A percentile compares a stretch with the other conserved stretches of the same genome.
Evolutionary conservation across 2,797 vertebrate species (phyloP).

Genomic region (Phylloscopus collybita): DNA sequence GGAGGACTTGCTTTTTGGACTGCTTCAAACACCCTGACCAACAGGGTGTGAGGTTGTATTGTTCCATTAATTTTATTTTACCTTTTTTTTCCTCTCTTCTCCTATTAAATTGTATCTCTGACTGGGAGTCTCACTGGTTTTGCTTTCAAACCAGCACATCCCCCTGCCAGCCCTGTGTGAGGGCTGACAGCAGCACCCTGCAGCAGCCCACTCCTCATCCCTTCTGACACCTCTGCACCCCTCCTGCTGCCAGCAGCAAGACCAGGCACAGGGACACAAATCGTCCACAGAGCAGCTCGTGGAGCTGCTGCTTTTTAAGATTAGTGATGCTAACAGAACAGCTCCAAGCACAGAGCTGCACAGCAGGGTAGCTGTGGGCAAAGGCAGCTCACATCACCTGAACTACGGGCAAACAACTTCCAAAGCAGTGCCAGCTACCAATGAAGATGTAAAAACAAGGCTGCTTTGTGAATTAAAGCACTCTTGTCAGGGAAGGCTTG

Average conservation of each 20-base stretch:
- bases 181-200: background rate
- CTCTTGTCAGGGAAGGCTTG: background rate
- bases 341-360: background rate
- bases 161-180: background rate
- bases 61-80: too few relatives aligned
- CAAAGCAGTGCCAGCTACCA: background rate
- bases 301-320: background rate
- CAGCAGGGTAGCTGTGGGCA: background rate
- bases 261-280: background rate
- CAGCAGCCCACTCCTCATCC: background rate
- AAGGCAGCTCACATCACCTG: background rate
- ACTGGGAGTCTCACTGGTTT: too few relatives aligned
- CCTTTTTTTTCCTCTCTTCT: too few relatives aligned
- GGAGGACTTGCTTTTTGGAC: too few relatives aligned
- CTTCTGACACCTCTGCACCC: background rate
- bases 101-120: too few relatives aligned
- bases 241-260: background rate
- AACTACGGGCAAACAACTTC: background rate
- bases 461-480: background rate
- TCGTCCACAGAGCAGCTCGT: background rate
- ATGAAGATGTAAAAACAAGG: background rate
- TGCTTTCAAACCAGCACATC: too few relatives aligned
- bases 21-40: too few relatives aligned
- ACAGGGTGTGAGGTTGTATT: too few relatives aligned
- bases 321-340: rapidly evolving